Evolutionary conservation across 2,888 invertebrate genomes (phyloP).

Genomic region (Ditylenchus weischeri): DNA sequence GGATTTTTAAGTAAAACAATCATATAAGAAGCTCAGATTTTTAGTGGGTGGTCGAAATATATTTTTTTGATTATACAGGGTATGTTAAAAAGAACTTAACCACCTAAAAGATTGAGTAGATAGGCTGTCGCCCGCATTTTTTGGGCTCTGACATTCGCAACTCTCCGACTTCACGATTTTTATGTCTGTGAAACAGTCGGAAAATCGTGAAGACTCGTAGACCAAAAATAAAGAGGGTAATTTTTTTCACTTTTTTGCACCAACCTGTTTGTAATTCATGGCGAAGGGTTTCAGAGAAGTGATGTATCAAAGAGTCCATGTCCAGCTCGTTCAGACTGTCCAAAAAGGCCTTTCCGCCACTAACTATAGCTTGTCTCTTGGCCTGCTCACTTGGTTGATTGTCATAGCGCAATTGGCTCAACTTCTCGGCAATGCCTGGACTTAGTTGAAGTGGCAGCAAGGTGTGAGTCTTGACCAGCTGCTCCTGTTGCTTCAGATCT

Average conservation of each 20-base stretch:
- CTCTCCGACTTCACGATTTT: no score
- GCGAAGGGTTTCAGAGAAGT: slow-evolving; percentile 5
- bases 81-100: no score
- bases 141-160: no score
- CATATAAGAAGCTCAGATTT: no score
- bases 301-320: neutral
- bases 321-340: neutral
- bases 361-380: neutral
- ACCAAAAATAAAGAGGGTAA: no score
- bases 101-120: no score
- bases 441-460: slow-evolving; percentile 1
- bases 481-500: neutral
- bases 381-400: neutral
- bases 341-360: neutral
- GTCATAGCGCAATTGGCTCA: slow-evolving; percentile 3
- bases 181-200: no score
- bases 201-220: no score
- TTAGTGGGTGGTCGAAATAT: no score
- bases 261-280: slow-evolving; percentile 4
- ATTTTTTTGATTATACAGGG: no score
- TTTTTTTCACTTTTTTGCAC: neutral
- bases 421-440: slow-evolving; percentile 6
- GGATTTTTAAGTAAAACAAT: no score
- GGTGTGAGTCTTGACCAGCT: neutral
- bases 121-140: no score